Evolutionary conservation across 2,797 vertebrate species (phyloP).

Genomic region (Gymnothorax reevesii): DNA sequence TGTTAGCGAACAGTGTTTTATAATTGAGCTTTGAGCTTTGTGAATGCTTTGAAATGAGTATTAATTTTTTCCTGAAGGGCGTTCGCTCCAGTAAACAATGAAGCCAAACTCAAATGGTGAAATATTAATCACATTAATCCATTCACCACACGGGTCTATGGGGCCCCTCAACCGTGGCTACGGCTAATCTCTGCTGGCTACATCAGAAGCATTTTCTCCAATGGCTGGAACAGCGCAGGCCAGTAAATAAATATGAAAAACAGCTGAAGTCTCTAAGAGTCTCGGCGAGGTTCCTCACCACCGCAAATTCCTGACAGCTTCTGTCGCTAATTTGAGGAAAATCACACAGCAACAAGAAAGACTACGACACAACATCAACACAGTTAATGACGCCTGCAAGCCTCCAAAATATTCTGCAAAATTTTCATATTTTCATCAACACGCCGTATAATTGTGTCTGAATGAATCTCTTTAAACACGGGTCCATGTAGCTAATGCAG

Average conservation of each 20-base stretch:
- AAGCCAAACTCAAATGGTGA: not conserved
- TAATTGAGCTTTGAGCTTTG: not conserved
- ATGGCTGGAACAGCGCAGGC: not conserved
- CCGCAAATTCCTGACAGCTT: not conserved
- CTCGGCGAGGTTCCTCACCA: not conserved
- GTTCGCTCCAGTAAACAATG: not conserved
- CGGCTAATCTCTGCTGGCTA: not conserved
- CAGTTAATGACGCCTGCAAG: not conserved
- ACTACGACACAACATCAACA: not conserved
- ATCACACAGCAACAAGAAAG: not conserved
- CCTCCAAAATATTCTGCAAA: not conserved
- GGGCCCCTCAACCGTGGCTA: not conserved
- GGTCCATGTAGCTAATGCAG: not conserved
- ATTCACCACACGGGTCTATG: not conserved
- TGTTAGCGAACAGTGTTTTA: not conserved
- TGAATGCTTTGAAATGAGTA: not conserved
- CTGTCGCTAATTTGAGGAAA: not conserved
- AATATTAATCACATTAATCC: constrained; percentile 13
- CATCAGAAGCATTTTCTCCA: not conserved
- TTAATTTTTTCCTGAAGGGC: not conserved
- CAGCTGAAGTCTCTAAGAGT: not conserved
- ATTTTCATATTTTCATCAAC: not conserved
- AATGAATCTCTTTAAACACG: not conserved
- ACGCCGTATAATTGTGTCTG: not conserved
- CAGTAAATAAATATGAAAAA: not conserved